phyloP scores from a whole-genome alignment of 1,140 invertebrate genomes.

The Drosophila ogumai region DNA sequence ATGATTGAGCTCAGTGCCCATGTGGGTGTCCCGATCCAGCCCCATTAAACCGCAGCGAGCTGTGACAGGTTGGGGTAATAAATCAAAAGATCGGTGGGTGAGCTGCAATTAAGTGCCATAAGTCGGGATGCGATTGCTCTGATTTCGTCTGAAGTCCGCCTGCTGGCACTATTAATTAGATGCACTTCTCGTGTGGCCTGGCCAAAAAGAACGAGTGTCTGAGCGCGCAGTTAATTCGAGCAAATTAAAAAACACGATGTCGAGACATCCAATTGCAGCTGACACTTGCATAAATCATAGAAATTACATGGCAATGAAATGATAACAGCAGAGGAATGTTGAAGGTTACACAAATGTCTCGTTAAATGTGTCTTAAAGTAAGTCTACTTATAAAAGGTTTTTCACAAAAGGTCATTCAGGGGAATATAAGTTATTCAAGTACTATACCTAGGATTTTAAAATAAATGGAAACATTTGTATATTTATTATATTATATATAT shows the following conservation, averaged over 20 bases:
- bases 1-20: constrained; percentile 7
- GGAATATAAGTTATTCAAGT: not conserved
- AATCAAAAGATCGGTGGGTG: constrained; percentile 45
- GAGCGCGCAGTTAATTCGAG: constrained; percentile 58
- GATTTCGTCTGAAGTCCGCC: not conserved
- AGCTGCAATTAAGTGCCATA: constrained; percentile 44
- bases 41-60: constrained; percentile 27
- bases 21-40: constrained; percentile 28
- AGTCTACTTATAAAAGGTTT: not conserved
- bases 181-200: constrained; percentile 60
- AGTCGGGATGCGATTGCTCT: constrained; percentile 9
- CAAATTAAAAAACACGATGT: constrained; percentile 63
- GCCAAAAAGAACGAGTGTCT: constrained; percentile 36
- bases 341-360: not conserved
- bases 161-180: constrained; percentile 64
- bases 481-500: too few relatives aligned
- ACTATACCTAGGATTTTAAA: too few relatives aligned
- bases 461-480: too few relatives aligned
- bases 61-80: constrained; percentile 45
- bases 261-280: constrained; percentile 62
- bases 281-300: constrained; percentile 40
- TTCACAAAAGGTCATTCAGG: not conserved
- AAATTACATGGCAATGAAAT: constrained; percentile 53
- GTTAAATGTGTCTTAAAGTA: not conserved
- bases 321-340: constrained; percentile 5